A percentile compares a stretch with the other conserved stretches of the same genome.
These are phyloP conservation scores for Eupithecia pulchellata DNA, from an alignment of 2,888 invertebrate species.

Conservation along the genomic window DNA sequence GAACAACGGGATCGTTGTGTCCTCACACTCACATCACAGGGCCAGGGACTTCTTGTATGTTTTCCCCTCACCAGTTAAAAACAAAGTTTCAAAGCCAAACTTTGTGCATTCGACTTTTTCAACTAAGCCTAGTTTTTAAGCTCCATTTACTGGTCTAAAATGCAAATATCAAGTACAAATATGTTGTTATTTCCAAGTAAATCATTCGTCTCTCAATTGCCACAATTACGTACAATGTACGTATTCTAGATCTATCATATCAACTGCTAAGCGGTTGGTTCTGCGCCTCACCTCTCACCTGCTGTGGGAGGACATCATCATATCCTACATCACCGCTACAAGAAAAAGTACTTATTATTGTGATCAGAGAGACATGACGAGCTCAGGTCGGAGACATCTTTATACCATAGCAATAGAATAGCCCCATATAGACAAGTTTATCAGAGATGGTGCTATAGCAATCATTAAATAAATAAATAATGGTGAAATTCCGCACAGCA, in stretches of 20 bases:
- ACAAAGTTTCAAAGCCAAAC: too few species aligned
- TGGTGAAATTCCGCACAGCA: too few species aligned
- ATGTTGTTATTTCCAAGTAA: background rate
- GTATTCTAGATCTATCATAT: background rate
- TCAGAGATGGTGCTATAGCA: too few species aligned
- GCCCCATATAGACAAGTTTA: slow-evolving; percentile 3
- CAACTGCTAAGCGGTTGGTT: background rate
- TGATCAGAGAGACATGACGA: background rate
- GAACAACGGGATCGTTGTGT: too few species aligned
- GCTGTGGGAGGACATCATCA: background rate
- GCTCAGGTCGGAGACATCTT: background rate
- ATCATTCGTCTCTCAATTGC: background rate
- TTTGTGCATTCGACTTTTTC: too few species aligned
- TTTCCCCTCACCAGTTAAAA: too few species aligned
- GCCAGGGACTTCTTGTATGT: too few species aligned
- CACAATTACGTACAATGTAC: background rate
- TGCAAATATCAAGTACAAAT: too few species aligned
- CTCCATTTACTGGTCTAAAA: too few species aligned
- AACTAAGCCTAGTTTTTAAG: too few species aligned
- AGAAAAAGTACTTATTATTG: background rate
- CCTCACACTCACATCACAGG: too few species aligned
- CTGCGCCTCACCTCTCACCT: background rate
- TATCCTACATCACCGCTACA: background rate
- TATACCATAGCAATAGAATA: background rate
- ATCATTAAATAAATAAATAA: too few species aligned